Percentiles rank a stretch among this genome's conserved stretches.
These are phyloP conservation scores for Urophycis tenuis DNA, from an alignment of 2,797 vertebrate genomes.

Conservation along the genomic window DNA sequence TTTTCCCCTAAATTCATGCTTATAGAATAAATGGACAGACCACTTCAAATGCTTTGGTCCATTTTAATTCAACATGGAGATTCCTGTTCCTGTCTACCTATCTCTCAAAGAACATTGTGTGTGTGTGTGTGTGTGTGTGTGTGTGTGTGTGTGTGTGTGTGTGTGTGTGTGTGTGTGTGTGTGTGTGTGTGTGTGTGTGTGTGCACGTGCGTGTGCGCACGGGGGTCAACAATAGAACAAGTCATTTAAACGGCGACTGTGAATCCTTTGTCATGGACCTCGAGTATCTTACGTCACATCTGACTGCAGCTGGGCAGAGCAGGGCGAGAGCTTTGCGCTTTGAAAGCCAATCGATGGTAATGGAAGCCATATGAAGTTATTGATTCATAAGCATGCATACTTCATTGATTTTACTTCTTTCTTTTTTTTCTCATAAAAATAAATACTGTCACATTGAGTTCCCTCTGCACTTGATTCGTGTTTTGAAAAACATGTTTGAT, in stretches of 20 bases:
- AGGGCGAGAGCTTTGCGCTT: conserved; percentile 44
- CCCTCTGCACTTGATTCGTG: neutral
- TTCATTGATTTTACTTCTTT: neutral
- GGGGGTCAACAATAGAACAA: conserved; percentile 37
- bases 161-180: neutral
- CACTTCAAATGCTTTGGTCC: neutral
- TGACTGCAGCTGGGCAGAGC: conserved; percentile 51
- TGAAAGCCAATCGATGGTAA: conserved; percentile 25
- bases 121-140: neutral
- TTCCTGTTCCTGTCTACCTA: neutral
- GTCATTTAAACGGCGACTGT: conserved; percentile 45
- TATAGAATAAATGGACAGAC: neutral
- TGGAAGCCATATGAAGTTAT: neutral
- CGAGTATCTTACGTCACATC: conserved; percentile 56
- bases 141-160: conserved; percentile 7
- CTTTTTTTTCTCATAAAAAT: too few species aligned
- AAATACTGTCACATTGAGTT: neutral
- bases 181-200: neutral
- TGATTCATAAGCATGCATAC: neutral
- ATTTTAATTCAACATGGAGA: neutral
- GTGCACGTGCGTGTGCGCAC: conserved; percentile 21
- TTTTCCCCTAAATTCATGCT: neutral
- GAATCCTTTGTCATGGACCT: conserved; percentile 59
- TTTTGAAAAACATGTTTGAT: neutral
- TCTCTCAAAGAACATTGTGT: neutral